Conservation (phyloP, 2,888 invertebrate species). For the Cosmorhoe ocellata region DNA sequence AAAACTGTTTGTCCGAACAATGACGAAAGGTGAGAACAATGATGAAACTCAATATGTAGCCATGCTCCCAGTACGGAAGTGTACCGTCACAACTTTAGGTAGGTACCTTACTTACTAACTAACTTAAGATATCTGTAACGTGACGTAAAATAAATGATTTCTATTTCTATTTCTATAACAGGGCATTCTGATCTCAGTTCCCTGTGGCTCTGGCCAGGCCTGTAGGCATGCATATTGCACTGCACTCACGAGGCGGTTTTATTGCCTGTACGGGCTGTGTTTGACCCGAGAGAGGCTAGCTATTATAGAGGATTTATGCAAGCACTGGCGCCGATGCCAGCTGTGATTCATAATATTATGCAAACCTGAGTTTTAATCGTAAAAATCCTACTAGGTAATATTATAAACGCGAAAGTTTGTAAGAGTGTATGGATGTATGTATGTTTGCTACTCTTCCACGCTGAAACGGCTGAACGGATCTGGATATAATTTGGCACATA, state of each 20-base stretch:
- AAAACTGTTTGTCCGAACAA: no score
- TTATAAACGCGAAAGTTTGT: no score
- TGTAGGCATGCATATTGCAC: conserved; percentile 17
- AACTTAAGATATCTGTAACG: no score
- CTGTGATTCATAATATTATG: neutral
- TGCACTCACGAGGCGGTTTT: conserved; percentile 11
- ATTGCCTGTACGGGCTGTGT: conserved; percentile 12
- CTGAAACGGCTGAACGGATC: no score
- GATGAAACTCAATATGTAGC: no score
- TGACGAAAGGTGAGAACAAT: no score
- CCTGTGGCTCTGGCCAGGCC: neutral
- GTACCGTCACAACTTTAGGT: neutral
- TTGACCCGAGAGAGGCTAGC: conserved; percentile 6
- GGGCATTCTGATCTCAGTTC: neutral
- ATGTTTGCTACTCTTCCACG: no score
- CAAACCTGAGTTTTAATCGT: neutral
- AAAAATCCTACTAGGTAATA: no score
- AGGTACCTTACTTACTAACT: neutral
- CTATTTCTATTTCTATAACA: neutral
- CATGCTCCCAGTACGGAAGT: no score
- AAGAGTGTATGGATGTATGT: no score
- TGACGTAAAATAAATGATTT: no score
- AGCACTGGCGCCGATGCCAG: conserved; percentile 1
- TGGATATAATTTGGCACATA: no score
- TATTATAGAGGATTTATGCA: conserved; percentile 5